Evolutionary conservation across 2,888 invertebrate species (phyloP), one percentile per base, ranked within the genome.

Genomic region (Euplagia quadripunctaria): DNA sequence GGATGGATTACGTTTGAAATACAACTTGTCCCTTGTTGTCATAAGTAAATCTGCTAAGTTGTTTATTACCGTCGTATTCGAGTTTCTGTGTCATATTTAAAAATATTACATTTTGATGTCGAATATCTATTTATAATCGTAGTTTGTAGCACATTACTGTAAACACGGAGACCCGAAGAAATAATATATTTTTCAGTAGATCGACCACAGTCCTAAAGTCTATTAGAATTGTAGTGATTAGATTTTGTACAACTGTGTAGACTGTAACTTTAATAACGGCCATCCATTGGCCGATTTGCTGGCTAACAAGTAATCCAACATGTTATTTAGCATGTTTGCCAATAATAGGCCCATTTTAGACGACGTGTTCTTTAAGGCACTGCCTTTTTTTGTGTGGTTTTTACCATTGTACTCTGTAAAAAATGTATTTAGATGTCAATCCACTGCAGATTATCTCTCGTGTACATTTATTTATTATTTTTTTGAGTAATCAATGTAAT

Each of bases 131-230:
- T 66, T 70, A 73, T 71, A 75, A 73, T 65, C 70, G 58, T 71
- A 74, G 67, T 65, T 74, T 51, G 64, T 81, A 81, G 78, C 78
- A 76, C 64, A 67, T 68, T 63, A 74, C 42, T 64, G 71, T 77
- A 74, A 70, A 75, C 66, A 73, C 72, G 76, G 68, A 55, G 16
- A 74, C 49, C 76, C 68, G 70, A 64, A 83, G 81, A 82, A 79
- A 46, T 55, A 55, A 74, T 85, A 82, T 85, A 85, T 85, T 85
- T 85, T 85, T 83, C 81, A 82, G 79, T 83, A 83, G 82, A 74
- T 72, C 65, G 85, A 82, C 76, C 83, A 82, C 85, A 85, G 79
- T 75, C 78, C 49, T 72, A 64, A 73, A 79, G 79, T 80, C 77
- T 80, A 75, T 76, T 81, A 81, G 78, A 78, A 51, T 65, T 43